A percentile compares a stretch with the other conserved stretches of the same genome.
phyloP scores from a whole-genome alignment of 2,113 vertebrate genomes.

The Heterochromis multidens region DNA sequence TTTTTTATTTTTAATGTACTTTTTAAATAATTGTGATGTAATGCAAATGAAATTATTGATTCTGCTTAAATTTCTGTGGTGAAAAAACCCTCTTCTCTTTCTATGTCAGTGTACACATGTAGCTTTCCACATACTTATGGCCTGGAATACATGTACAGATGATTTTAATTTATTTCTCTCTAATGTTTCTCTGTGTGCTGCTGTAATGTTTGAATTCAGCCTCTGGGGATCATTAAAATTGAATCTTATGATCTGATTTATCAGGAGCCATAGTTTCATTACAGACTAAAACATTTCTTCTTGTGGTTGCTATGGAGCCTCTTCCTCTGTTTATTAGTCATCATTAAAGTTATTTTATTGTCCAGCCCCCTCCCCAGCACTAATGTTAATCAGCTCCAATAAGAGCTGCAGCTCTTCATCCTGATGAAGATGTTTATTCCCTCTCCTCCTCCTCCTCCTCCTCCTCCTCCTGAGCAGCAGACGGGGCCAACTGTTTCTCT shows the following conservation, averaged over 20 bases:
- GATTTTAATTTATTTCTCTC: neutral
- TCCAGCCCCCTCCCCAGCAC: neutral
- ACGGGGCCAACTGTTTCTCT: conserved; percentile 15
- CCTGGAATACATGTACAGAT: neutral
- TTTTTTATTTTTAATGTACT: neutral
- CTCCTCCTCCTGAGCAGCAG: neutral
- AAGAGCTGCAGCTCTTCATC: neutral
- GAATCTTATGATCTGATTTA: neutral
- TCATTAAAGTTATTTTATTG: neutral
- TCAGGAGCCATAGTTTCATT: neutral
- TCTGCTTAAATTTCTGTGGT: neutral
- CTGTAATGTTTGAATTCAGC: neutral
- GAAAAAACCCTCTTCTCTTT: neutral
- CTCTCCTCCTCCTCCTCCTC: too few species aligned
- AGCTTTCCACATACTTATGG: neutral
- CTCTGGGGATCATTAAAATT: neutral
- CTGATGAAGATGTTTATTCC: neutral
- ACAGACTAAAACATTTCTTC: neutral
- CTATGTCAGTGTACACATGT: neutral
- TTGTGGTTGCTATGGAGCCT: neutral
- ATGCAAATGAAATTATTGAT: neutral
- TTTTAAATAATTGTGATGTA: neutral
- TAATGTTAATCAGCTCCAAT: neutral
- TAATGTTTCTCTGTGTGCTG: neutral
- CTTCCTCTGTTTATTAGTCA: neutral